Evolutionary conservation across 2,888 invertebrate species (phyloP).

Genomic region (Masnerella sp.): DNA sequence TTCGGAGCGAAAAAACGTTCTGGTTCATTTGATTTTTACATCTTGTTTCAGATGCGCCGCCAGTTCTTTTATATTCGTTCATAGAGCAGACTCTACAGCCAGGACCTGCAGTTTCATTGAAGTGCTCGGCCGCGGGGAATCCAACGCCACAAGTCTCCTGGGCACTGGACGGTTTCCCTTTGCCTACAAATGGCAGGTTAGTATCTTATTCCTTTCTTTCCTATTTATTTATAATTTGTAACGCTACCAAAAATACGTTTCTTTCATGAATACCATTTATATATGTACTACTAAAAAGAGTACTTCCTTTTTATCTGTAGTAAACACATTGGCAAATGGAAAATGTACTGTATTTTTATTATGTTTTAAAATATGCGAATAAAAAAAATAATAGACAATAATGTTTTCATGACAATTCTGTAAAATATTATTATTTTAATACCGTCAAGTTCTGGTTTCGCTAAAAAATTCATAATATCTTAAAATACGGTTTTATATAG

Average conservation of each 20-base stretch:
- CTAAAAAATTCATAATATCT: too few species aligned
- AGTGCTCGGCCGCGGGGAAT: slow-evolving; percentile 87
- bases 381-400: too few species aligned
- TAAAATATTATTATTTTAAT: too few species aligned
- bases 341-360: background rate
- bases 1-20: slow-evolving; percentile 5
- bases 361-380: background rate
- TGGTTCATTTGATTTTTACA: slow-evolving; percentile 30
- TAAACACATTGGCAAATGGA: background rate
- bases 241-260: slow-evolving; percentile 15
- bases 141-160: slow-evolving; percentile 88
- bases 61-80: slow-evolving; percentile 86
- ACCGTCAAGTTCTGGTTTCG: too few species aligned
- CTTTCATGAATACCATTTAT: slow-evolving; percentile 6
- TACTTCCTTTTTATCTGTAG: background rate
- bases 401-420: too few species aligned
- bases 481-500: too few species aligned
- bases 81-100: slow-evolving; percentile 88
- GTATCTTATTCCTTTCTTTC: slow-evolving; percentile 33
- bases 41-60: slow-evolving; percentile 83
- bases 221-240: slow-evolving; percentile 35
- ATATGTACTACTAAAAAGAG: too few species aligned
- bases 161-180: slow-evolving; percentile 85
- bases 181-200: slow-evolving; percentile 81
- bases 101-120: slow-evolving; percentile 87